Evolutionary conservation across 2,888 invertebrate genomes (phyloP), one percentile per base, ranked within the genome.

Genomic region (Netelia virgata): DNA sequence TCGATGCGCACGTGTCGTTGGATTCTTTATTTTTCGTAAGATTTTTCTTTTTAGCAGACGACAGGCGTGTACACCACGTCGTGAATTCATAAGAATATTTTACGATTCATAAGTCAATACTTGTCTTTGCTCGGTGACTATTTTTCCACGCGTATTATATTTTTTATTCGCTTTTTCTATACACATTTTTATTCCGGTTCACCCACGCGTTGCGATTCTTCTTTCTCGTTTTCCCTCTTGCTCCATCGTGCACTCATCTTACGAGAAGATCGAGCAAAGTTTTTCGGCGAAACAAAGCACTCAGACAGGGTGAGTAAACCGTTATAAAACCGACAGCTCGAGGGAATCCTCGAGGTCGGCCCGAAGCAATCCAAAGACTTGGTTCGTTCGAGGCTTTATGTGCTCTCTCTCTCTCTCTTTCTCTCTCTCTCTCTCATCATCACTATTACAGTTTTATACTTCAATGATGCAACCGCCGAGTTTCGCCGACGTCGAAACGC

Each of bases 201-300:
- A 5, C 28, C 28, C 28, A 28, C 28, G 23, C 2, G 3, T 28
- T 28, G 5, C 6, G 5, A 28, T 28, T 28, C 28, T 28, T 59
- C 36, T 36, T 36, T 5, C 66, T 64, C 2, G 14, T 61, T 72
- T 57, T 72, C n/a, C 16, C 61, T 18, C 18, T n/a, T 63, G 11
- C 59, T 41, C n/a, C 53, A 70, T 43, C 23, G 57, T 57, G 20
- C 64, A 36, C 41, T 20, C 36, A 57, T 14, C 16, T 14, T 64
- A 18, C 10, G 50, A 66, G 55, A 72, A 55, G 36, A 23, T 10
- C 18, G 63, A 59, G n/a, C 14, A 68, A 80, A 80, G 73, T 81
- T 80, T 59, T 50, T 5, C 36, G 50, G 61, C 10, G 41, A 74
- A 74, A 81, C 74, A 81, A 69, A 68, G 74, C 74, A 74, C 81